Evolutionary conservation across 1,140 invertebrate genomes (phyloP).

Genomic region (Geopemphigus sp.): DNA sequence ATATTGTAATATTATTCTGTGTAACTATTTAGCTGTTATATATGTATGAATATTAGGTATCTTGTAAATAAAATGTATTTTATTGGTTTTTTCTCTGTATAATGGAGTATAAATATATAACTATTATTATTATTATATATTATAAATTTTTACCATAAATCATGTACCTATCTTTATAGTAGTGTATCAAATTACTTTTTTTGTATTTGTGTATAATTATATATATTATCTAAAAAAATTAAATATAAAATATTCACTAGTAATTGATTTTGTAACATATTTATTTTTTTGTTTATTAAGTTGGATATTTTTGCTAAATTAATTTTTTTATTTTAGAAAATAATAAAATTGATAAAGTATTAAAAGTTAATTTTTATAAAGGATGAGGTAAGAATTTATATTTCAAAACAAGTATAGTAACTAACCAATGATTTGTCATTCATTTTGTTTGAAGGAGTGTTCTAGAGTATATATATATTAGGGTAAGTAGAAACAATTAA

Average conservation of each 20-base stretch:
- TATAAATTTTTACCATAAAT: slow-evolving; percentile 18
- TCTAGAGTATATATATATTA: no score
- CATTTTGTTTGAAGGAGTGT: no score
- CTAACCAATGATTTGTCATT: no score
- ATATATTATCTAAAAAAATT: slow-evolving; percentile 31
- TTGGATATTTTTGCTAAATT: no score
- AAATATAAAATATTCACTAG: slow-evolving; percentile 43
- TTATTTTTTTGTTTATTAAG: no score
- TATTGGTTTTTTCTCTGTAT: slow-evolving; percentile 30
- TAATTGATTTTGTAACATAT: neutral
- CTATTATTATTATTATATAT: slow-evolving; percentile 36
- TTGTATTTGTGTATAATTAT: slow-evolving; percentile 46
- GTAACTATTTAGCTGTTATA: slow-evolving; percentile 36
- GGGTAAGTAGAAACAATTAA: no score
- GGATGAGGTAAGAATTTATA: no score
- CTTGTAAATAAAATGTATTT: slow-evolving; percentile 44
- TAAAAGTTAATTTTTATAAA: no score
- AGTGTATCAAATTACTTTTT: slow-evolving; percentile 39
- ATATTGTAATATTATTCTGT: slow-evolving; percentile 17
- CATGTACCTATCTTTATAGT: slow-evolving; percentile 35
- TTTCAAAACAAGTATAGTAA: no score
- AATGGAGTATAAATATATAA: slow-evolving; percentile 39
- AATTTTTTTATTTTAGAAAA: no score
- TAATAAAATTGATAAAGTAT: no score
- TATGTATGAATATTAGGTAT: slow-evolving; percentile 30